phyloP scores from a whole-genome alignment of 2,888 invertebrate genomes.

The Drosophila kokeensis region DNA sequence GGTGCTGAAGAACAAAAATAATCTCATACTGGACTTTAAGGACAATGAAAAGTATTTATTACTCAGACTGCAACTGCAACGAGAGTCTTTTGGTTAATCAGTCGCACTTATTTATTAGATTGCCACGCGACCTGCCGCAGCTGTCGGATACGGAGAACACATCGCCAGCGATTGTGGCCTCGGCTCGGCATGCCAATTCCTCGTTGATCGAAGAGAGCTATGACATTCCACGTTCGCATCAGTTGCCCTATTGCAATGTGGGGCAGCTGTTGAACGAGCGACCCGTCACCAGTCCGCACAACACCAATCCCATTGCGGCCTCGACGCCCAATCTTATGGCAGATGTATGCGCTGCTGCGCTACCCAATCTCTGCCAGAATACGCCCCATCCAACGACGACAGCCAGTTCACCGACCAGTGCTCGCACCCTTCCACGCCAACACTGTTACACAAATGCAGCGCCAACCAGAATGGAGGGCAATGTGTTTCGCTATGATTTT shows the following conservation, averaged over 20 bases:
- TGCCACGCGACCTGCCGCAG: conserved; percentile 82
- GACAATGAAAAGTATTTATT: conserved; percentile 84
- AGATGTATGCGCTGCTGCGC: conserved; percentile 47
- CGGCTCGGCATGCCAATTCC: conserved; percentile 79
- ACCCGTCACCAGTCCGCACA: conserved; percentile 76
- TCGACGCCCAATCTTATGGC: conserved; percentile 84
- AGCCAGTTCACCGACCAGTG: conserved; percentile 60
- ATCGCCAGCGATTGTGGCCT: conserved; percentile 84
- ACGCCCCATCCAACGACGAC: conserved; percentile 21
- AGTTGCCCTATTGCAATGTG: conserved; percentile 85
- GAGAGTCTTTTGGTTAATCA: background rate
- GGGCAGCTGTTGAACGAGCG: conserved; percentile 80
- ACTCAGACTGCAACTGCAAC: background rate
- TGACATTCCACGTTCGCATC: conserved; percentile 90
- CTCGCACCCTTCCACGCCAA: conserved; percentile 79
- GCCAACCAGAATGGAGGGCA: conserved; percentile 85
- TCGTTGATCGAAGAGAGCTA: conserved; percentile 87
- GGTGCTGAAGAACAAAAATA: conserved; percentile 87
- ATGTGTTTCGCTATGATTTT: conserved; percentile 86
- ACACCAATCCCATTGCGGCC: conserved; percentile 81
- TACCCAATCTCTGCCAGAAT: conserved; percentile 12
- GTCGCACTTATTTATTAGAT: conserved; percentile 55
- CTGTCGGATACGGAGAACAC: conserved; percentile 85
- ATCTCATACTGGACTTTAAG: conserved; percentile 82
- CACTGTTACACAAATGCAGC: conserved; percentile 87